phyloP scores from a whole-genome alignment of 2,797 vertebrate genomes.

The Picus viridis region DNA sequence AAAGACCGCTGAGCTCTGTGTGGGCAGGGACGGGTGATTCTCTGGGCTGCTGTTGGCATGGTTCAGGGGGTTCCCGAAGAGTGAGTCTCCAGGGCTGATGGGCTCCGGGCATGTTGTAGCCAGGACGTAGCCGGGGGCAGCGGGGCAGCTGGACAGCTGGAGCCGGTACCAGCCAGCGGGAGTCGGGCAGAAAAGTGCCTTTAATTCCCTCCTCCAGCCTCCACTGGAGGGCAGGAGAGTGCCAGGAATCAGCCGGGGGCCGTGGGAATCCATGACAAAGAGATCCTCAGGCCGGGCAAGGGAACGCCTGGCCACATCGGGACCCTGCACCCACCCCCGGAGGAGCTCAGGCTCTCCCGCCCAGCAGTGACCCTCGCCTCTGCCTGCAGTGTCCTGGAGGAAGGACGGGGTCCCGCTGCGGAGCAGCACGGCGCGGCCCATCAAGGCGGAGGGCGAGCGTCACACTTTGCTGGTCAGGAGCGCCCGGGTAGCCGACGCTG shows the following conservation, averaged over 20 bases:
- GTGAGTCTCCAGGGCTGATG: background rate
- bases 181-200: background rate
- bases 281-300: background rate
- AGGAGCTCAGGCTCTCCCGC: background rate
- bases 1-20: background rate
- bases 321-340: background rate
- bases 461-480: slow-evolving; percentile 90
- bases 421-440: slow-evolving; percentile 77
- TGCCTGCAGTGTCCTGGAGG: slow-evolving; percentile 87
- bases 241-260: background rate
- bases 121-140: background rate
- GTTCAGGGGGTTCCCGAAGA: background rate
- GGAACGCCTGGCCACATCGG: background rate
- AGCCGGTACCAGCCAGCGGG: background rate
- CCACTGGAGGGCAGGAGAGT: slow-evolving; percentile 41
- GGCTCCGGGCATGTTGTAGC: background rate
- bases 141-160: background rate
- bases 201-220: background rate
- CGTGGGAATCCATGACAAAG: background rate
- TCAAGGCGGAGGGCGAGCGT: slow-evolving; percentile 93
- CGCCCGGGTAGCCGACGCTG: slow-evolving; percentile 84
- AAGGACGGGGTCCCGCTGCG: slow-evolving; percentile 82
- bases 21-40: background rate
- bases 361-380: background rate
- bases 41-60: background rate